Base-by-base conservation (phyloP, 2,797 vertebrate species). In the Eulemur albifrons region DNA sequence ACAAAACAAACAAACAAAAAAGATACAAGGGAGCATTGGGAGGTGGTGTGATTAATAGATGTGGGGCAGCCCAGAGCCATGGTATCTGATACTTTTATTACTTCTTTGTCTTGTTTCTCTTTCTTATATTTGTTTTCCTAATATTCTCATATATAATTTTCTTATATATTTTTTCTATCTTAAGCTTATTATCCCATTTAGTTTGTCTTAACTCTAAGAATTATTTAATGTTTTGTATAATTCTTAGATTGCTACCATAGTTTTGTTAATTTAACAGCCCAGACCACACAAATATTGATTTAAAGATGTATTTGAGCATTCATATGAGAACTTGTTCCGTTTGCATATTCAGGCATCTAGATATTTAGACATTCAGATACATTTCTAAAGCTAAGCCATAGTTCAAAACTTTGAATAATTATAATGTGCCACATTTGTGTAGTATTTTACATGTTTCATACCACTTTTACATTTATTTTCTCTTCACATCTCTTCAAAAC, bases 191-290 rank as follows among this genome's bases (percentile, higher is more conserved):
- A 20, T 67, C 54, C 30, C 4, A 50, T 65, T 93, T 70, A 48
- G 77, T 57, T 87, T 90, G 23, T 43, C 92, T 67, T 92, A 72
- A 69, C 17, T 21, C 77, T 94, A 72, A 90, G 54, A n/a, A 81
- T 76, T 96, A 15, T 70, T 82, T 67, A 32, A 54, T 92, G 52
- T 88, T 92, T 94, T 65, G n/a, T 70, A 18, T 88, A 61, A 67
- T 87, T 90, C 69, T 70, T 81, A 92, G 87, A 9, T 86, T 81
- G n/a, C 59, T 82, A 43, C 13, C 11, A 35, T 87, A 54, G 11
- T 95, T 93, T 45, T 89, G 38, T 76, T 76, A 48, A 65, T 67
- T 89, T 77, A 72, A 86, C 25, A 76, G 57, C 65, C 10, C 7
- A 48, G 63, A 14, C 48, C 54, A 76, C 40, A 94, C 11, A 40